Evolutionary conservation across 2,113 vertebrate species (phyloP), one percentile per base, ranked within the genome.

Genomic region (Puffinus mauretanicus): DNA sequence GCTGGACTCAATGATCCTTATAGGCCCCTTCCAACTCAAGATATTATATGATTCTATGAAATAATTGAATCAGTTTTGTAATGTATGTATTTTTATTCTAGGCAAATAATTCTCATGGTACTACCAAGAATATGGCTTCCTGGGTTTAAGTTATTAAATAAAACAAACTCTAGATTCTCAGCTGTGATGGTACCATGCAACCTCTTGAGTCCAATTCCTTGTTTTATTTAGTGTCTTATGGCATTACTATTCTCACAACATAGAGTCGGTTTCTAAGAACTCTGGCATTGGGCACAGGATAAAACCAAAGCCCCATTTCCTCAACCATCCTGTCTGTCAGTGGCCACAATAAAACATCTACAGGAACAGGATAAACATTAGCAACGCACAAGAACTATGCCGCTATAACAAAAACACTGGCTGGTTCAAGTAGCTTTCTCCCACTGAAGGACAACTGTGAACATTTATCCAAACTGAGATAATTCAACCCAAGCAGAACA

Each of bases 331-430:
- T 44, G 0, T 44, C 24, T 55, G 3, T 3, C 16, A 44, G 13
- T 5, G 3, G 1, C 19, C 26, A 76, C 16, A 26, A 49, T 5
- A 9, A 84, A 91, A 51, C 12, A 36, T 7, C 16, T 18, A 16
- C 25, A 52, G 10, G 17, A 92, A 25, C 0, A 30, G 7, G 9
- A 72, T 6, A 52, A 76, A 47, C 3, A 7, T 17, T 17, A 78
- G 2, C 2, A 21, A 21, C 2, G 7, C 49, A 5, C 26, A 65
- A 20, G 6, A 20, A 44, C 3, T 1, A 3, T 16, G 10, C 5
- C 0, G 0, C 24, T 52, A 0, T 16, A 40, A 77, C 15, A 42
- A 85, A 88, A 88, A 4, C 40, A n/a, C 4, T 42, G 7, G 3
- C 6, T 47, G 8, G 10, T 70, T 90, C 40, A 77, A 26, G 5